phyloP scores from a whole-genome alignment of 2,113 vertebrate genomes.

The Boulengerochromis microlepis region DNA sequence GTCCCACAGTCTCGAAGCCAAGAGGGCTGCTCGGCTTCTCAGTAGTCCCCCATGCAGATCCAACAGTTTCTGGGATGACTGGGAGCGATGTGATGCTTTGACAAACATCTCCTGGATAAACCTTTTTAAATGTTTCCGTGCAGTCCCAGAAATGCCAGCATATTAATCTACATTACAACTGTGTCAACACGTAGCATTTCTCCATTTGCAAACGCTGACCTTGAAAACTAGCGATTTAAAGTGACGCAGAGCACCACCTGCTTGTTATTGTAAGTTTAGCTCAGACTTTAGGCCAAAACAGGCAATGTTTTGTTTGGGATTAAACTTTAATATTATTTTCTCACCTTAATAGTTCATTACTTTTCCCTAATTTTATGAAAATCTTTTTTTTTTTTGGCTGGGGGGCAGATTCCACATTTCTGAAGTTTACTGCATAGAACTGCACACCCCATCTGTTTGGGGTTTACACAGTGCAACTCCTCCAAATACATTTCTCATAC shows the following conservation, averaged over 20 bases:
- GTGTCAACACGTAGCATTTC: slow-evolving; percentile 20
- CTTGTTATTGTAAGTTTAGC: not conserved
- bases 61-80: slow-evolving; percentile 56
- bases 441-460: not conserved
- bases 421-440: not conserved
- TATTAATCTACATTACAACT: slow-evolving; percentile 38
- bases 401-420: not conserved
- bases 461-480: not conserved
- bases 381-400: not conserved
- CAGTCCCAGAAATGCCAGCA: slow-evolving; percentile 41
- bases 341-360: not conserved
- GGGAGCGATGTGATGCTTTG: slow-evolving; percentile 56
- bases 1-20: slow-evolving; percentile 55
- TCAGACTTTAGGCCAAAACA: not conserved
- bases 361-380: not conserved
- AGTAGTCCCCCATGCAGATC: slow-evolving; percentile 42
- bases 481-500: not conserved
- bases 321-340: not conserved
- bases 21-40: slow-evolving; percentile 37
- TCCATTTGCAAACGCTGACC: slow-evolving; percentile 48
- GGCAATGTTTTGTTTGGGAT: not conserved
- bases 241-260: not conserved
- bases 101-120: slow-evolving; percentile 56
- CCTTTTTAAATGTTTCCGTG: slow-evolving; percentile 1
- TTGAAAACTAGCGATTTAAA: slow-evolving; percentile 51